Evolutionary conservation across 2,113 vertebrate species (phyloP), one percentile per base, ranked within the genome.

Genomic region (Ahaetulla prasina): DNA sequence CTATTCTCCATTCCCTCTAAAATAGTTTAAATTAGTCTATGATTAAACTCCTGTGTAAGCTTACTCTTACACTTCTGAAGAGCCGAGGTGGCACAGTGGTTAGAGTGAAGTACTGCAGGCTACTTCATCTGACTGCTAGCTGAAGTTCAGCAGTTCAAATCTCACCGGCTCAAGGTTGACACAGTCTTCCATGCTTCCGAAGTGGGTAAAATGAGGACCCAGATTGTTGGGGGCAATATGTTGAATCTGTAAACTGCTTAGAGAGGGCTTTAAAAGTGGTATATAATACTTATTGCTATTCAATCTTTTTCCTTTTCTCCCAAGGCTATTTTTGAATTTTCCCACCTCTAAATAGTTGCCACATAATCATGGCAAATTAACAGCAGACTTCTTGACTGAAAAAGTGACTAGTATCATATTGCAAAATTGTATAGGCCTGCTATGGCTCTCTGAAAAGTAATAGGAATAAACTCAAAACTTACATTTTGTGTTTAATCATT

Each of bases 341-440:
- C 4, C 30, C 43, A 11, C 9, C n/a, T 74, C 85, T 88, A 1
- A 63, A 45, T 43, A 18, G 57, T 7, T 10, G 11, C 3, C 0
- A 3, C 18, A 68, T 86, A 47, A 52, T 57, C 0, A 25, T 22
- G 0, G 89, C 57, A 63, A 2, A 49, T 1, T 11, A 54, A 1
- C 1, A 0, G 45, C 0, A 0, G 2, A 0, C 1, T 0, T 0
- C 30, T 0, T 20, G 1, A 90, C 88, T 11, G 35, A 10, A 85
- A 55, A 0, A 47, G 7, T 0, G 0, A 1, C 50, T 52, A 3
- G 30, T 4, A 90, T 25, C 3, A 88, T 5, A 0, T 23, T 1
- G 22, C 39, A 0, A 11, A 12, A 11, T 45, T 0, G 0, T 0
- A 0, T 0, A 0, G 30, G 50, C 14, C 49, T 16, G 85, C 39